Percentiles rank a stretch among this genome's conserved stretches.
Evolutionary conservation across 2,113 vertebrate genomes (phyloP).

Genomic region (Glaucomys volans): DNA sequence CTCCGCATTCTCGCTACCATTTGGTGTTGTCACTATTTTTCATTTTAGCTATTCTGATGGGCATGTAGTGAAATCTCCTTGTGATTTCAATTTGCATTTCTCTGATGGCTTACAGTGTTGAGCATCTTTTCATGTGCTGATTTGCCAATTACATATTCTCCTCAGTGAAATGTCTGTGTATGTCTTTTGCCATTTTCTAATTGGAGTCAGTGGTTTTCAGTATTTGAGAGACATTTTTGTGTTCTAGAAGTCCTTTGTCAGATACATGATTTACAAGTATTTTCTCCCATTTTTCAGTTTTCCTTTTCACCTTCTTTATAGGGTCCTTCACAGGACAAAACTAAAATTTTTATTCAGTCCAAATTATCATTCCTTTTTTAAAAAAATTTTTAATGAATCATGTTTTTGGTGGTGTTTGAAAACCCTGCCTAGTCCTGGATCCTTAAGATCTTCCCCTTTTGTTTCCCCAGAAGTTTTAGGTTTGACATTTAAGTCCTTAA

Average conservation of each 20-base stretch:
- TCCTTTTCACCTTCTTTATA: constrained; percentile 2
- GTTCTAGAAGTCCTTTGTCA: not conserved
- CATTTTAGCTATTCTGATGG: not conserved
- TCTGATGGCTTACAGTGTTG: not conserved
- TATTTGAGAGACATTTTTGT: not conserved
- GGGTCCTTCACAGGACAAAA: not conserved
- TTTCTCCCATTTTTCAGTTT: not conserved
- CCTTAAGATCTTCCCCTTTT: not conserved
- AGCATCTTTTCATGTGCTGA: not conserved
- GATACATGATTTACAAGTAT: not conserved
- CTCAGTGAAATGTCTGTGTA: not conserved
- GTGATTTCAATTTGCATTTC: constrained; percentile 20
- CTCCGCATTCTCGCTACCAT: not conserved
- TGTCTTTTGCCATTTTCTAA: constrained; percentile 34
- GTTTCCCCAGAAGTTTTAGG: not conserved
- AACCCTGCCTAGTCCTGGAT: not conserved
- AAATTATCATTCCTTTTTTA: not conserved
- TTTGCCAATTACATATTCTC: not conserved
- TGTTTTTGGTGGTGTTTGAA: constrained; percentile 6
- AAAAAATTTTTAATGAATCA: not conserved
- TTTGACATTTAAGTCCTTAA: not conserved
- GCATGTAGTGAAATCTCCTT: not conserved
- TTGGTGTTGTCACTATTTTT: not conserved
- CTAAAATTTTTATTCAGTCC: not conserved
- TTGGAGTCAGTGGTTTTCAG: not conserved